Percentiles rank a stretch among this genome's conserved stretches.
Evolutionary conservation across 2,888 invertebrate genomes (phyloP).

Genomic region (Agrotis exclamationis): DNA sequence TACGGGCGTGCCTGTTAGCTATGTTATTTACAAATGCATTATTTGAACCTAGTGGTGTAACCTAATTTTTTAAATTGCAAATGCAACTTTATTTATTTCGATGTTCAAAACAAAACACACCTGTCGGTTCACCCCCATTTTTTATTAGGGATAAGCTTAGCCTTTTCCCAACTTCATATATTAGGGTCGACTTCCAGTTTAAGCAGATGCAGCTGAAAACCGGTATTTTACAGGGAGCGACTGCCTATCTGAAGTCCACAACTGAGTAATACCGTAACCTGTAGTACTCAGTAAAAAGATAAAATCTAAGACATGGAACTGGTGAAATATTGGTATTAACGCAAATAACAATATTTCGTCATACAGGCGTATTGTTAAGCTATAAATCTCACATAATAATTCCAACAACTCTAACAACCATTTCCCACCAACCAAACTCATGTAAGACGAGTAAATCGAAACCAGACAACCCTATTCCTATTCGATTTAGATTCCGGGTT

Average conservation of each 20-base stretch:
- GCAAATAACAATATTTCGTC: no score
- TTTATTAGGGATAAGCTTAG: no score
- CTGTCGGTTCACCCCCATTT: no score
- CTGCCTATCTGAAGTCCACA: no score
- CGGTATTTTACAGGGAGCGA: no score
- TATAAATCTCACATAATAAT: conserved; percentile 3
- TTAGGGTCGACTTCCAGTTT: no score
- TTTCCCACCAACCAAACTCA: conserved; percentile 10
- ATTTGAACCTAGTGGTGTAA: neutral
- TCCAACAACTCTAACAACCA: neutral
- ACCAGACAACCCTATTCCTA: conserved; percentile 13
- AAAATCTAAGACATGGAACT: neutral
- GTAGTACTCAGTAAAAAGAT: neutral
- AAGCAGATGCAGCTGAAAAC: no score
- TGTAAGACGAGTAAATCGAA: neutral
- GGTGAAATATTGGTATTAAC: neutral
- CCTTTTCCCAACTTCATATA: no score
- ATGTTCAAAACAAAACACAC: no score
- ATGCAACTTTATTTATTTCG: no score
- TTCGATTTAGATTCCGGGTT: conserved; percentile 43
- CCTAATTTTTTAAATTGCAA: no score
- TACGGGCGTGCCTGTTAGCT: neutral
- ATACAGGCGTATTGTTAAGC: neutral
- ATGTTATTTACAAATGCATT: conserved; percentile 7
- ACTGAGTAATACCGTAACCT: no score